phyloP scores from a whole-genome alignment of 2,888 invertebrate genomes.

The Pammene aurita region DNA sequence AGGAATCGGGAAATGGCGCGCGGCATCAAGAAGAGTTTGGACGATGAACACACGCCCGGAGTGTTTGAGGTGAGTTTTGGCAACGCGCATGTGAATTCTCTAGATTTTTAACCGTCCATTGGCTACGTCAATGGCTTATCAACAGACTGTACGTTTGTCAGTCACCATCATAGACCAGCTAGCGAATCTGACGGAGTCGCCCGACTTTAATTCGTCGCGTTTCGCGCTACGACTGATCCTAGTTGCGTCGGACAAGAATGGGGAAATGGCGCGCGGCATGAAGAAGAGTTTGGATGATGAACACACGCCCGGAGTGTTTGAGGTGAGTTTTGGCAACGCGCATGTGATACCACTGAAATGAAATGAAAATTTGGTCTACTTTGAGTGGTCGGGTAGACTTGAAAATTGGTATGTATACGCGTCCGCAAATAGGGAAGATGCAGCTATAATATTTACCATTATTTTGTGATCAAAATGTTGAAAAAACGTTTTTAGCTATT shows the following conservation, averaged over 20 bases:
- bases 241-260: slow-evolving; percentile 73
- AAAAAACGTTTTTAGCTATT: too few relatives aligned
- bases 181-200: slow-evolving; percentile 74
- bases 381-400: too few relatives aligned
- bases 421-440: too few relatives aligned
- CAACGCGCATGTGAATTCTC: neutral
- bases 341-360: too few relatives aligned
- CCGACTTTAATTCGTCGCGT: slow-evolving; percentile 79
- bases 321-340: slow-evolving; percentile 65
- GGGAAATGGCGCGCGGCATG: slow-evolving; percentile 67
- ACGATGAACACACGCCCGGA: slow-evolving; percentile 90
- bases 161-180: slow-evolving; percentile 57
- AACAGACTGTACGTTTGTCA: neutral
- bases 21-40: slow-evolving; percentile 81
- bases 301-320: slow-evolving; percentile 89
- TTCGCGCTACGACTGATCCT: slow-evolving; percentile 84
- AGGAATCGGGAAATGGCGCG: slow-evolving; percentile 66
- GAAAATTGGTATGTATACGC: too few relatives aligned
- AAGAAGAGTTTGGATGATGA: slow-evolving; percentile 87
- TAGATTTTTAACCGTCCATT: too few relatives aligned
- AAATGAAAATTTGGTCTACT: too few relatives aligned
- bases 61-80: slow-evolving; percentile 84
- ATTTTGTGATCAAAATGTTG: too few relatives aligned
- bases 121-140: too few relatives aligned
- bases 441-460: too few relatives aligned